phyloP scores from a whole-genome alignment of 2,797 vertebrate genomes.

The Pteropus rufus region DNA sequence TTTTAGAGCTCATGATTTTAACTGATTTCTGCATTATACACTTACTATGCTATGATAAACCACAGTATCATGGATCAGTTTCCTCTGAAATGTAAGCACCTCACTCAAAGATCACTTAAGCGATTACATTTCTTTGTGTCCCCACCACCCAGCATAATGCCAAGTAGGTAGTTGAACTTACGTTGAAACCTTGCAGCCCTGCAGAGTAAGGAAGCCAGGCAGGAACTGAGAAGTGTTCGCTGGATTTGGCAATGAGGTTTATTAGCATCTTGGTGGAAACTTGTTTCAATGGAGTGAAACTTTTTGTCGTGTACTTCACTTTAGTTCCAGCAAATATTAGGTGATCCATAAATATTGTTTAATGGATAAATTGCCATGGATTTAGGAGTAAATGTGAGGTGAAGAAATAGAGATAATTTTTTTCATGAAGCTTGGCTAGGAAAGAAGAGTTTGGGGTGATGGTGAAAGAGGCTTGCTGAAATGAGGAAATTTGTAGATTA shows the following conservation, averaged over 20 bases:
- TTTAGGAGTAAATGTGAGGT: neutral
- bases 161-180: neutral
- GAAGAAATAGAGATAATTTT: neutral
- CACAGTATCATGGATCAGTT: neutral
- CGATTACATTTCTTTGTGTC: neutral
- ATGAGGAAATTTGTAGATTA: neutral
- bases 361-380: neutral
- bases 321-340: neutral
- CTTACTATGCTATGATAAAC: neutral
- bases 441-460: neutral
- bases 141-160: neutral
- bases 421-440: neutral
- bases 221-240: accelerated
- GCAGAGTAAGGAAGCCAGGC: neutral
- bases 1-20: neutral
- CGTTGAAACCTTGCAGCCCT: neutral
- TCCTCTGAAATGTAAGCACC: neutral
- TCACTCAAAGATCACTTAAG: neutral
- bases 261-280: neutral
- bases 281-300: neutral
- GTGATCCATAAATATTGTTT: neutral
- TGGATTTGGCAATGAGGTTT: neutral
- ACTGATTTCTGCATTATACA: neutral
- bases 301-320: neutral
- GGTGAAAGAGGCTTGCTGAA: neutral